Evolutionary conservation across 2,888 invertebrate species (phyloP).

Genomic region (Coelopa pilipes): DNA sequence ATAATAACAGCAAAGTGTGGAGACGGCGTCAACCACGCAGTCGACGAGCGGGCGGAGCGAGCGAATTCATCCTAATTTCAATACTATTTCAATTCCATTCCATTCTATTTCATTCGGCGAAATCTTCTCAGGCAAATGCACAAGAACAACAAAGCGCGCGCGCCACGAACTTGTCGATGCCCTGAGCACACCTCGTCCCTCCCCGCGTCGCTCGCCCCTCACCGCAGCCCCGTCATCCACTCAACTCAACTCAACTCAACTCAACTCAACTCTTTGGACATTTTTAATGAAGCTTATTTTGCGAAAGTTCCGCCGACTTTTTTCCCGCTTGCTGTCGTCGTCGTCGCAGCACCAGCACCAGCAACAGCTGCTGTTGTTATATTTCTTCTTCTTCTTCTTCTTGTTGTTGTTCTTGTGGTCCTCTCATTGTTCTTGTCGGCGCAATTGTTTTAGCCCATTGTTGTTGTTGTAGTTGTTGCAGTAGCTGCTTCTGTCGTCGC

Average conservation of each 20-base stretch:
- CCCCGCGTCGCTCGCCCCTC: not conserved
- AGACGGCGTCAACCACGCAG: too few relatives aligned
- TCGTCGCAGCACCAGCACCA: not conserved
- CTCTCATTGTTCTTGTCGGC: too few relatives aligned
- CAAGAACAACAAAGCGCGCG: too few relatives aligned
- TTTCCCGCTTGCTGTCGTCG: conserved; percentile 9
- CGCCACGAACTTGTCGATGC: too few relatives aligned
- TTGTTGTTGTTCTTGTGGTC: not conserved
- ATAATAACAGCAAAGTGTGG: too few relatives aligned
- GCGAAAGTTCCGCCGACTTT: conserved; percentile 15
- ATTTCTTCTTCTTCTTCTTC: not conserved
- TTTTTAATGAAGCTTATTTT: conserved; percentile 25
- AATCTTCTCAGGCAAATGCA: too few relatives aligned
- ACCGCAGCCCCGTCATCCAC: not conserved
- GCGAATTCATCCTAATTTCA: not conserved
- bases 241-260: not conserved
- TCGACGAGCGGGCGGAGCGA: too few relatives aligned
- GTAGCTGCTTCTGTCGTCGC: not conserved
- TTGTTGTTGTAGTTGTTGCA: not conserved
- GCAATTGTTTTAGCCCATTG: not conserved
- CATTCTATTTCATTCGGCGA: too few relatives aligned
- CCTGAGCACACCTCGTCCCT: not conserved
- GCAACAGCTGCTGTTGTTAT: conserved; percentile 4
- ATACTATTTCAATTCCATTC: too few relatives aligned
- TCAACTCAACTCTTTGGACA: not conserved